phyloP scores from a whole-genome alignment of 1,140 invertebrate species.

The Nixonia krombeini region DNA sequence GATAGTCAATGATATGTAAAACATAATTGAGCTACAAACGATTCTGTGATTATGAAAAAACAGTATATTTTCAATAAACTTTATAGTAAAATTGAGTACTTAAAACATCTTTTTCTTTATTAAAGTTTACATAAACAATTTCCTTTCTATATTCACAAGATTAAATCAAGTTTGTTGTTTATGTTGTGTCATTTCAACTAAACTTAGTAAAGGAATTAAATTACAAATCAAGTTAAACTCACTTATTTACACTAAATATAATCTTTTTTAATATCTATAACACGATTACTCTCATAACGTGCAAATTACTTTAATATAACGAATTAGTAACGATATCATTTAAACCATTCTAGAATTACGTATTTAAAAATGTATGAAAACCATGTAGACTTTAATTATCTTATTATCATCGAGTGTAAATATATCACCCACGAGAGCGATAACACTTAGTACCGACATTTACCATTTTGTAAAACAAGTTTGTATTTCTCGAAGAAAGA shows the following conservation, averaged over 20 bases:
- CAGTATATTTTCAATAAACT: constrained; percentile 2
- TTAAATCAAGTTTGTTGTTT: neutral
- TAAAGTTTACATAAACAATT: neutral
- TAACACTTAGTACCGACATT: neutral
- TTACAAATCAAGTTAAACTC: too few species aligned
- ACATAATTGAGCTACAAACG: neutral
- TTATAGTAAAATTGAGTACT: neutral
- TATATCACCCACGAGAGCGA: neutral
- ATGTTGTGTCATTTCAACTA: too few species aligned
- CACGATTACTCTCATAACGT: neutral
- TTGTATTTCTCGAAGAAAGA: neutral
- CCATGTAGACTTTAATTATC: too few species aligned
- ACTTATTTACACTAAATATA: neutral
- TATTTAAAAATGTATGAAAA: too few species aligned
- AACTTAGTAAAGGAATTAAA: too few species aligned
- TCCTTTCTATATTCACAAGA: neutral
- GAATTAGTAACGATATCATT: too few species aligned
- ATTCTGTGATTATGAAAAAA: constrained; percentile 4
- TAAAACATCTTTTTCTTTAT: neutral
- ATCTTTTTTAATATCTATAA: neutral
- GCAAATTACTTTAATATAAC: neutral
- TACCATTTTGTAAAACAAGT: constrained; percentile 1
- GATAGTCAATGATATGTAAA: neutral
- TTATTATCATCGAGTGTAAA: constrained; percentile 2
- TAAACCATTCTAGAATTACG: too few species aligned